These are phyloP conservation scores for Dasysyrphus tricinctus DNA, from an alignment of 2,888 invertebrate genomes.

Conservation along the genomic window DNA sequence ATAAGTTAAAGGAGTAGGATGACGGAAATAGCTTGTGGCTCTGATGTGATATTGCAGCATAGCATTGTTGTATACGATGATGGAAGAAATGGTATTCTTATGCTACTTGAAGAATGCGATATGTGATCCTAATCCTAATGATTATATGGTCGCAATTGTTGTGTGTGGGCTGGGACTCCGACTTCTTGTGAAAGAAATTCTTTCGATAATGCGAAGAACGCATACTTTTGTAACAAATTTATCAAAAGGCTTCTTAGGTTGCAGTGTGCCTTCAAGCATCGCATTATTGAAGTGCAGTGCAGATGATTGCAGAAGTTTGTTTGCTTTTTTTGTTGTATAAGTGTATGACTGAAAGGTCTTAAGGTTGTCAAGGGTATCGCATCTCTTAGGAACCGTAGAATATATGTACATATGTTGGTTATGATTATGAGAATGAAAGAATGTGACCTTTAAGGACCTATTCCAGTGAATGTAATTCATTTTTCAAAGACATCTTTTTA, in stretches of 20 bases:
- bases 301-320: slow-evolving; percentile 10
- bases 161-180: slow-evolving; percentile 8
- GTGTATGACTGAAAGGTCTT: neutral
- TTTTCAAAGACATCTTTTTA: neutral
- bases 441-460: neutral
- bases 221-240: slow-evolving; percentile 34
- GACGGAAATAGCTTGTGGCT: slow-evolving; percentile 51
- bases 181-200: slow-evolving; percentile 25
- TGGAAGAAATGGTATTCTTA: neutral
- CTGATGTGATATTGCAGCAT: neutral
- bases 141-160: slow-evolving; percentile 33
- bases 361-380: neutral
- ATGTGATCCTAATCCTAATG: slow-evolving; percentile 43
- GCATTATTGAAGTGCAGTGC: slow-evolving; percentile 17
- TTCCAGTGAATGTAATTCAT: neutral
- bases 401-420: neutral
- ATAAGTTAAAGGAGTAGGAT: slow-evolving; percentile 34
- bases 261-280: neutral
- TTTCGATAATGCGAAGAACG: slow-evolving; percentile 29
- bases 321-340: neutral
- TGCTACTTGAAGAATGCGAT: slow-evolving; percentile 23
- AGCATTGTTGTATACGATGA: slow-evolving; percentile 12
- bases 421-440: neutral
- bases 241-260: slow-evolving; percentile 30
- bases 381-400: neutral